phyloP scores from a whole-genome alignment of 2,888 invertebrate genomes.

The Caenorhabditis imperialis region DNA sequence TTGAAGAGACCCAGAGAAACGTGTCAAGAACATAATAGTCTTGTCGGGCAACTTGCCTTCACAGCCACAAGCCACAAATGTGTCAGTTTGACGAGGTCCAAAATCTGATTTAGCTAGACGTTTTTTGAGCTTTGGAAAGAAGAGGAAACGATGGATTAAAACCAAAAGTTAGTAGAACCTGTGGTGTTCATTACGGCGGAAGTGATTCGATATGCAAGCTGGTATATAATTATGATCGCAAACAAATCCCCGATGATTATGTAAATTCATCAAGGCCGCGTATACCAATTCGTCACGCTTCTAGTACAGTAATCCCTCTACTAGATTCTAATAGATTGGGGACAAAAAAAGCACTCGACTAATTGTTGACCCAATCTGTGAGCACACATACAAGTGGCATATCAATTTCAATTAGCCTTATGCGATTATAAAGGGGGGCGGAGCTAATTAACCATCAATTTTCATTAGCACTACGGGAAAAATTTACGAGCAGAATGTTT shows the following conservation, averaged over 20 bases:
- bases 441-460: too few relatives aligned
- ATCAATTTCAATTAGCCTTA: constrained; percentile 47
- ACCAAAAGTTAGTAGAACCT: too few relatives aligned
- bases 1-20: constrained; percentile 8
- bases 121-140: too few relatives aligned
- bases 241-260: constrained; percentile 38
- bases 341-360: constrained; percentile 32
- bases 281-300: too few relatives aligned
- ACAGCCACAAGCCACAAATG: constrained; percentile 15
- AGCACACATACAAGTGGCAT: constrained; percentile 38
- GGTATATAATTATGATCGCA: constrained; percentile 37
- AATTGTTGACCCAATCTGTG: constrained; percentile 42
- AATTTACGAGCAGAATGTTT: too few relatives aligned
- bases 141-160: too few relatives aligned
- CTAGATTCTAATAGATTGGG: too few relatives aligned
- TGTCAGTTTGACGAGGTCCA: constrained; percentile 3
- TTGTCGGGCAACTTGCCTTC: constrained; percentile 2
- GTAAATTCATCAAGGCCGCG: constrained; percentile 25
- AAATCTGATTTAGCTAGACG: too few relatives aligned
- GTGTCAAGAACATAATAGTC: constrained; percentile 53
- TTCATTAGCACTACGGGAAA: too few relatives aligned
- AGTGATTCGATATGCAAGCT: constrained; percentile 45
- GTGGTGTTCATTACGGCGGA: constrained; percentile 46
- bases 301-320: too few relatives aligned
- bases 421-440: too few relatives aligned